These are phyloP conservation scores for Semotilus atromaculatus DNA, from an alignment of 2,797 vertebrate genomes.

Conservation along the genomic window DNA sequence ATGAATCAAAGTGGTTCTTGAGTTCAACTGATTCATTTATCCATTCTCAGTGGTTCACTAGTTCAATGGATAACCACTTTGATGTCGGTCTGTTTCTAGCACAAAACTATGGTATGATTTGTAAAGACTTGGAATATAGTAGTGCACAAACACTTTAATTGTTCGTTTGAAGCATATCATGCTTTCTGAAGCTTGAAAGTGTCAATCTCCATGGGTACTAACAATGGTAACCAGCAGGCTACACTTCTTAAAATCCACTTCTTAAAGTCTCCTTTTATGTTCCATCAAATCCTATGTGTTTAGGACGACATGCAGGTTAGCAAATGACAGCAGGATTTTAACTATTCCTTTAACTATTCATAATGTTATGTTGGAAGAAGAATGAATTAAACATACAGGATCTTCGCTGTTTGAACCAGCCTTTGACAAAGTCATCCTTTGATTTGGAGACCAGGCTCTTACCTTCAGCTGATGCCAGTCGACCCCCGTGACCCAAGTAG, in stretches of 20 bases:
- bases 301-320: not conserved
- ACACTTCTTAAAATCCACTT: not conserved
- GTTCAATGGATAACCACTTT: not conserved
- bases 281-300: not conserved
- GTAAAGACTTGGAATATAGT: not conserved
- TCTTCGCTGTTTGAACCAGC: not conserved
- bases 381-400: conserved; percentile 19
- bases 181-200: conserved; percentile 1
- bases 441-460: conserved; percentile 50
- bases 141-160: not conserved
- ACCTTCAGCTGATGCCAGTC: conserved; percentile 69
- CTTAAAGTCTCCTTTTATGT: not conserved
- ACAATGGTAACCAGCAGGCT: not conserved
- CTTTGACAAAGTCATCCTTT: conserved; percentile 8
- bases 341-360: conserved; percentile 3
- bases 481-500: conserved; percentile 70
- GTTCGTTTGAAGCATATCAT: not conserved
- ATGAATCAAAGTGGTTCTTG: not conserved
- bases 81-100: not conserved
- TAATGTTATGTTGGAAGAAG: not conserved
- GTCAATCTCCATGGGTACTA: not conserved
- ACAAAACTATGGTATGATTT: not conserved
- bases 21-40: not conserved
- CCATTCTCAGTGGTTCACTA: not conserved
- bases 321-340: not conserved